Conservation (phyloP, 2,888 invertebrate species). For the Campoplex capitator region DNA sequence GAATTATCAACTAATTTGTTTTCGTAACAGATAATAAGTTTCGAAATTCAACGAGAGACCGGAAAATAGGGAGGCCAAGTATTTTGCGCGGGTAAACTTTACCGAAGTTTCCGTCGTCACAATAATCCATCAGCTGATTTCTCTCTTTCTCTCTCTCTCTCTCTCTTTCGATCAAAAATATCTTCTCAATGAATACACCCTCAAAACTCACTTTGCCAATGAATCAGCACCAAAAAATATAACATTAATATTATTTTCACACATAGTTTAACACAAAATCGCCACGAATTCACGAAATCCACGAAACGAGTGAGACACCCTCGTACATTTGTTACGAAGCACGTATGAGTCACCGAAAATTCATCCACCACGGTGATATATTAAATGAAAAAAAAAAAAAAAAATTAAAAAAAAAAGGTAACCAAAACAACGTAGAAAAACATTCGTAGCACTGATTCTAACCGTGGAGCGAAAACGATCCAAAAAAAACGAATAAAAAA, state of each 20-base stretch:
- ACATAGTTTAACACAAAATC: neutral
- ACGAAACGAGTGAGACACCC: conserved; percentile 7
- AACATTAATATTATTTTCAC: conserved; percentile 11
- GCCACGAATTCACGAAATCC: conserved; percentile 18
- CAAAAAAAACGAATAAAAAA: conserved; percentile 27
- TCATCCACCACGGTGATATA: neutral
- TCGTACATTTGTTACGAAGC: neutral
- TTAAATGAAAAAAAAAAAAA: neutral
- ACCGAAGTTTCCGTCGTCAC: conserved; percentile 38
- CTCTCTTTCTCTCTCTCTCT: conserved; percentile 22
- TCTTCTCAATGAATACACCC: neutral
- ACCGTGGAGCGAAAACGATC: neutral
- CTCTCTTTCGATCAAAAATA: neutral
- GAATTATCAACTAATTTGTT: neutral
- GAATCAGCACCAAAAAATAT: neutral
- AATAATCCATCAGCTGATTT: conserved; percentile 60
- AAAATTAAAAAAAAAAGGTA: neutral
- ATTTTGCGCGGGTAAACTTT: conserved; percentile 14
- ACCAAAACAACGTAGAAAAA: conserved; percentile 3
- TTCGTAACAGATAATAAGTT: neutral
- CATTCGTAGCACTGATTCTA: conserved; percentile 14
- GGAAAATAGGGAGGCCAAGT: neutral
- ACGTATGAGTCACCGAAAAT: neutral
- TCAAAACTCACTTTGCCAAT: neutral
- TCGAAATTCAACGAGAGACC: neutral